Percentiles rank a stretch among this genome's conserved stretches.
phyloP scores from a whole-genome alignment of 1,140 invertebrate species.

The Drosophila sechellia region DNA sequence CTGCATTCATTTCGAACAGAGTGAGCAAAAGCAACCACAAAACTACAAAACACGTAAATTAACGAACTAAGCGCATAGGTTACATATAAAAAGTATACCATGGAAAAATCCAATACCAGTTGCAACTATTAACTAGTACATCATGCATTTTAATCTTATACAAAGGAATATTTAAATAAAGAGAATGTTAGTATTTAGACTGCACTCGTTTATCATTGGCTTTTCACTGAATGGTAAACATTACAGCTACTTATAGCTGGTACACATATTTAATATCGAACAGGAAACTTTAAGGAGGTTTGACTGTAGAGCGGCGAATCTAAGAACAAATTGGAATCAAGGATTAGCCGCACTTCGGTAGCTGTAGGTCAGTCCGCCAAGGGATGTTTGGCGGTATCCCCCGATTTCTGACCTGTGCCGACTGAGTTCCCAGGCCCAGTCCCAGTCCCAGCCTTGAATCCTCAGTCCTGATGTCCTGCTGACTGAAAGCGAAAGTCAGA shows the following conservation, averaged over 20 bases:
- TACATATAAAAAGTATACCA: conserved; percentile 71
- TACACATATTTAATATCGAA: too few species aligned
- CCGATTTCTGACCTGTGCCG: background rate
- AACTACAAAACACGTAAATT: conserved; percentile 44
- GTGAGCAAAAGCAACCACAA: conserved; percentile 53
- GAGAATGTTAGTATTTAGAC: conserved; percentile 73
- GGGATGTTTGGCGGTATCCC: background rate
- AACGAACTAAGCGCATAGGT: conserved; percentile 59
- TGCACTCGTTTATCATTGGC: background rate
- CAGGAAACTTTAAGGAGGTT: background rate
- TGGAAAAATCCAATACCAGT: conserved; percentile 68
- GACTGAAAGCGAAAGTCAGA: conserved; percentile 64
- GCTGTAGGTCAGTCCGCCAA: background rate
- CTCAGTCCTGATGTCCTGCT: background rate
- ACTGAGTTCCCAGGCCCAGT: conserved; percentile 3
- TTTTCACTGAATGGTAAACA: too few species aligned
- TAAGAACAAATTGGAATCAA: background rate
- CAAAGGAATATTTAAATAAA: conserved; percentile 77
- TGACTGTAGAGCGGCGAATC: background rate
- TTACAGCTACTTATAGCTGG: too few species aligned
- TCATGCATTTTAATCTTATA: conserved; percentile 79
- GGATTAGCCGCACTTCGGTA: background rate
- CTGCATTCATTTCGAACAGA: conserved; percentile 42
- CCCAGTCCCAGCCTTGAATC: background rate
- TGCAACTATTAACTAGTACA: conserved; percentile 75